These are phyloP conservation scores for Leptinotarsa undecemlineata DNA, from an alignment of 1,140 invertebrate genomes.

Conservation along the genomic window DNA sequence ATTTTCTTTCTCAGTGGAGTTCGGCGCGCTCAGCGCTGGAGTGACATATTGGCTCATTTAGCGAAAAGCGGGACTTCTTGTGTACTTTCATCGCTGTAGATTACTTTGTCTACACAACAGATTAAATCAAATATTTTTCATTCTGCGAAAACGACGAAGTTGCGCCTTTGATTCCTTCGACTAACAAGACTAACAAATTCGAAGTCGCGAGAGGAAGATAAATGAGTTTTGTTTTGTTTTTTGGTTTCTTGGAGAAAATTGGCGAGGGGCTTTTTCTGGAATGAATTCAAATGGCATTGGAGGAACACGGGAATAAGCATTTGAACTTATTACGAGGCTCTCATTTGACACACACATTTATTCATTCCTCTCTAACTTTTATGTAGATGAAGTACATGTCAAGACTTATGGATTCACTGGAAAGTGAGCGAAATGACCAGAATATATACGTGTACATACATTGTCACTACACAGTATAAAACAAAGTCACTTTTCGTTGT, in stretches of 20 bases:
- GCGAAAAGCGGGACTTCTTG: conserved; percentile 51
- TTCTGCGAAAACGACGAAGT: conserved; percentile 29
- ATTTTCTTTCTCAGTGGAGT: conserved; percentile 51
- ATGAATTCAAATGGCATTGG: neutral
- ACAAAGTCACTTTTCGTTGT: too few relatives aligned
- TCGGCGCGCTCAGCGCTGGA: conserved; percentile 28
- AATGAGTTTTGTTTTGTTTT: conserved; percentile 20
- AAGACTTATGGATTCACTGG: too few relatives aligned
- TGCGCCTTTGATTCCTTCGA: conserved; percentile 22
- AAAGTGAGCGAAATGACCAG: too few relatives aligned
- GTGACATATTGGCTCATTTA: conserved; percentile 55
- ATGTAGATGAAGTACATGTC: too few relatives aligned
- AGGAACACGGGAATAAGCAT: neutral
- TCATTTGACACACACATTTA: neutral
- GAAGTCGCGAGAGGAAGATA: conserved; percentile 11
- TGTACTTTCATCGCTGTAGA: conserved; percentile 54
- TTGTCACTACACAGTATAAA: too few relatives aligned
- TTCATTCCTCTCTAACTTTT: neutral
- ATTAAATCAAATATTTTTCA: conserved; percentile 56
- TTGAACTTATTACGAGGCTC: neutral
- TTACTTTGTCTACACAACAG: conserved; percentile 55
- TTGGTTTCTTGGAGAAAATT: conserved; percentile 6
- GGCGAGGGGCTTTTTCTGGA: neutral
- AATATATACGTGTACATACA: too few relatives aligned
- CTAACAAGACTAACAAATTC: conserved; percentile 27